These are phyloP conservation scores for Brenthis daphne DNA, from an alignment of 2,888 invertebrate genomes.

Conservation along the genomic window DNA sequence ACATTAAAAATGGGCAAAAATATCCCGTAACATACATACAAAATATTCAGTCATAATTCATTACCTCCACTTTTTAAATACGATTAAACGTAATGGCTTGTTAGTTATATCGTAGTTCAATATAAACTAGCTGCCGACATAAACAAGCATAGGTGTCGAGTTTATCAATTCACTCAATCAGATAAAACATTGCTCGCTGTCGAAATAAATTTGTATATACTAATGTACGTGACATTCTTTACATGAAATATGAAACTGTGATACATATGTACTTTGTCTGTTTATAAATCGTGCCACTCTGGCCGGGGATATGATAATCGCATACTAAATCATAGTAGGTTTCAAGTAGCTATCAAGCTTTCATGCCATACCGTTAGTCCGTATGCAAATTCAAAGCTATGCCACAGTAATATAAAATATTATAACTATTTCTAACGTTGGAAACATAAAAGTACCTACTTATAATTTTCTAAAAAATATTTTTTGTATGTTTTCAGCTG, in stretches of 20 bases:
- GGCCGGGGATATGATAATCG: conserved; percentile 37
- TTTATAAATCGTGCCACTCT: conserved; percentile 37
- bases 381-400: conserved; percentile 35
- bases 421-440: conserved; percentile 8
- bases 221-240: conserved; percentile 19
- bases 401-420: conserved; percentile 24
- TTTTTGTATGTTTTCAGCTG: neutral
- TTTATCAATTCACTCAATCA: conserved; percentile 18
- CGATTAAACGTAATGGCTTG: too few relatives aligned
- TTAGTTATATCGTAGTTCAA: neutral
- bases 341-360: conserved; percentile 33
- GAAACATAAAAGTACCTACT: neutral
- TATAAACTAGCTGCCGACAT: conserved; percentile 3
- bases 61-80: neutral
- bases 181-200: conserved; percentile 18
- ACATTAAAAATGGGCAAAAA: neutral
- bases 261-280: conserved; percentile 23
- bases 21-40: neutral
- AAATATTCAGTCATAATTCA: neutral
- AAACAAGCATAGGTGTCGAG: conserved; percentile 15
- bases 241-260: conserved; percentile 30
- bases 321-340: conserved; percentile 35
- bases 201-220: conserved; percentile 20
- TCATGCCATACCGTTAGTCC: conserved; percentile 39
- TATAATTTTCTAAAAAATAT: neutral